Evolutionary conservation across 1,140 invertebrate genomes (phyloP).

Genomic region (Artemia franciscana): DNA sequence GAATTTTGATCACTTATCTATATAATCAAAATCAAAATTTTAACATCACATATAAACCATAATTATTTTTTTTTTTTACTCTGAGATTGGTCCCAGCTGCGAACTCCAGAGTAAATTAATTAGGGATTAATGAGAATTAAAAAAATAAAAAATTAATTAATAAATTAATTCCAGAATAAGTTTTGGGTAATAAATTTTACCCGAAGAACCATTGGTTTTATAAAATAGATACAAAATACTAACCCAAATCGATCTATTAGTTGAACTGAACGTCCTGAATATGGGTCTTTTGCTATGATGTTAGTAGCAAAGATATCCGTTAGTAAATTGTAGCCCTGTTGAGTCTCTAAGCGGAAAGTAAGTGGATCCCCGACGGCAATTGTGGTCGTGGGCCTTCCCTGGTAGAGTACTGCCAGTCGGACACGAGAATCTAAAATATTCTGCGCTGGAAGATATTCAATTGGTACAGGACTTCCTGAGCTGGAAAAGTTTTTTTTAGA

Average conservation of each 20-base stretch:
- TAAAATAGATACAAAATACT: too few relatives aligned
- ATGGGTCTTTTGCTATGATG: slow-evolving; percentile 75
- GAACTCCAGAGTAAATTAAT: slow-evolving; percentile 3
- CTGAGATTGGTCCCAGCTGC: too few relatives aligned
- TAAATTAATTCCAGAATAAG: slow-evolving; percentile 4
- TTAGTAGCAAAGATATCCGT: slow-evolving; percentile 80
- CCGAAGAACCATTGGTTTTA: too few relatives aligned
- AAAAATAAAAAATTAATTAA: background rate
- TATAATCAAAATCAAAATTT: too few relatives aligned
- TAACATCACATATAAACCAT: too few relatives aligned
- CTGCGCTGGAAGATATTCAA: slow-evolving; percentile 69
- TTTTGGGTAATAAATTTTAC: slow-evolving; percentile 1
- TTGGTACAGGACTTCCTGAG: slow-evolving; percentile 66
- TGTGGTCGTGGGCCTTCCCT: slow-evolving; percentile 68
- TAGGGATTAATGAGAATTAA: too few relatives aligned
- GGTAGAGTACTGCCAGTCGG: slow-evolving; percentile 56
- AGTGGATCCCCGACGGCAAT: slow-evolving; percentile 81
- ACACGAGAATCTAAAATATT: slow-evolving; percentile 69
- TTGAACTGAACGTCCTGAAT: slow-evolving; percentile 64
- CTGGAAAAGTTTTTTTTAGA: too few relatives aligned
- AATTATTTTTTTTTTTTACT: too few relatives aligned
- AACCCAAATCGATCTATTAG: slow-evolving; percentile 71
- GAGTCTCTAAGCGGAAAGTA: slow-evolving; percentile 64
- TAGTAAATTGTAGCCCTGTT: slow-evolving; percentile 64
- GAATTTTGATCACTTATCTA: too few relatives aligned